Conservation (phyloP, 2,113 vertebrate species). For the Spermophilus dauricus region DNA sequence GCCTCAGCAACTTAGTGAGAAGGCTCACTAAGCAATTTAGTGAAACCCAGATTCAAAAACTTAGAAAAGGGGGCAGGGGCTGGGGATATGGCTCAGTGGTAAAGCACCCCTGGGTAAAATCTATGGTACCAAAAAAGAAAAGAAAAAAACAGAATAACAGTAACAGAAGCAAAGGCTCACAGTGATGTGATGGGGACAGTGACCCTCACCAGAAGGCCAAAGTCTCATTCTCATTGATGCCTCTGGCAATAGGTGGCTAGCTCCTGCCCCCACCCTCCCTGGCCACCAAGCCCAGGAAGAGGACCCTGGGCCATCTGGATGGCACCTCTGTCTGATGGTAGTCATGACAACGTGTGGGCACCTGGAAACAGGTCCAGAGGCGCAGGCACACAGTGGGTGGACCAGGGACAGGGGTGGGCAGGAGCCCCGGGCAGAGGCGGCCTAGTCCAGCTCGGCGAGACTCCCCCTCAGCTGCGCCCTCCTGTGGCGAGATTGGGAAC, state of each 20-base stretch:
- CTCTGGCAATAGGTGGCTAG: neutral
- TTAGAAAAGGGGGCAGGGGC: no score
- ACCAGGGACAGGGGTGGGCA: neutral
- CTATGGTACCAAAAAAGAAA: no score
- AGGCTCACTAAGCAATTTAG: no score
- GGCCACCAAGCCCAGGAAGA: neutral
- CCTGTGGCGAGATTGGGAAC: neutral
- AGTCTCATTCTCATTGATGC: accelerated
- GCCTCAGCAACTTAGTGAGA: no score
- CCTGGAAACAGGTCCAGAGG: neutral
- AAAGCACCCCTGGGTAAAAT: no score
- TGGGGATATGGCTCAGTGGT: no score
- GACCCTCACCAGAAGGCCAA: neutral
- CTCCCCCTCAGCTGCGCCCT: neutral
- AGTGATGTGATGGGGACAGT: neutral
- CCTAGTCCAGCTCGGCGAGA: neutral
- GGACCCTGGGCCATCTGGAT: accelerated
- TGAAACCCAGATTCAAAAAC: no score
- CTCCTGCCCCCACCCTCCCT: neutral
- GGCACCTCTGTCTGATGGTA: no score
- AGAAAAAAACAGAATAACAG: no score
- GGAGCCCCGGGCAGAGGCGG: accelerated
- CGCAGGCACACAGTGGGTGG: neutral
- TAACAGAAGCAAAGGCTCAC: neutral
- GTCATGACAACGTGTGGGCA: neutral